Evolutionary conservation across 2,797 vertebrate genomes (phyloP), one percentile per base, ranked within the genome.

Genomic region (Sciurus vulgaris): DNA sequence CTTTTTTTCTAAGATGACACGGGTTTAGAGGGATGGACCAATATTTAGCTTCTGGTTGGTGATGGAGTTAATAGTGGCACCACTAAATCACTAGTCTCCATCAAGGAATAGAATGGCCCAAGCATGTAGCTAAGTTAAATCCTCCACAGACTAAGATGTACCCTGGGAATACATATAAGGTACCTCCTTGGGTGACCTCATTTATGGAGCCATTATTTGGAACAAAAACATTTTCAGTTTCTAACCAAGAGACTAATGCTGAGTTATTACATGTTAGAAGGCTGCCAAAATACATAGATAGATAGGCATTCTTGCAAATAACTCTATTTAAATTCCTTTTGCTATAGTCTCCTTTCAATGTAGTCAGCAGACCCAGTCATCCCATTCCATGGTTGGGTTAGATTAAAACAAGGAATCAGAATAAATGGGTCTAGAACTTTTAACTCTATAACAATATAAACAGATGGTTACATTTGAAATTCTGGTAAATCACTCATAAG

Each of bases 381-480:
- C 41, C 63, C 30, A 70, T 72, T 41, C 63, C 41, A 38, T 56
- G 61, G 7, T 30, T 49, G 56, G 35, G 17, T 76, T 92, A 74
- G 13, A 67, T 76, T 84, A n/a, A 92, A 54, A 76, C 35, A 67
- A 51, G 28, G 47, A 65, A 15, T 33, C 69, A 69, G 76, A 79
- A 26, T 70, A 70, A 87, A 38, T 86, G 30, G 76, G 10, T 72
- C 41, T 47, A 65, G 8, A 69, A 63, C n/a, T 86, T 86, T 93
- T 86, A 94, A 76, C 35, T 89, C 77, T 85, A 69, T 67, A 69
- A 49, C 69, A 89, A 33, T 74, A 83, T 76, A 56, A 35, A 47
- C 56, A 67, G 69, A 33, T 33, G 35, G 49, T 56, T n/a, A 17
- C 84, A 44, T 70, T 15, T 33, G n/a, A 35, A 61, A 59, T 67